Evolutionary conservation across 2,797 vertebrate genomes (phyloP), one percentile per base, ranked within the genome.

Genomic region (Pyrocephalus nanus): DNA sequence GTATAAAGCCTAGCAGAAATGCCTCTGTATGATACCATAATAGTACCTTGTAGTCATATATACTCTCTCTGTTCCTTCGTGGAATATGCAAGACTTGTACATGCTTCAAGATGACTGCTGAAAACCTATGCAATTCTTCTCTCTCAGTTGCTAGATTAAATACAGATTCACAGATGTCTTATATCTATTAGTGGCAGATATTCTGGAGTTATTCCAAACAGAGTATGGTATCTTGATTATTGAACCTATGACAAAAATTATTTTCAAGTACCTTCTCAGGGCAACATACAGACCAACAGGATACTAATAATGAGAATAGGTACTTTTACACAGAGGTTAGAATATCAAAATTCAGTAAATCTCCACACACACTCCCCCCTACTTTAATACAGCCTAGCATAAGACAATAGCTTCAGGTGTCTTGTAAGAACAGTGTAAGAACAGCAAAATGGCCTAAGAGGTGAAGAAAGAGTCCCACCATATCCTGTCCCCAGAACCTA

Each of bases 291-390:
- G 34, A 70, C 15, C 4, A 61, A 25, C 1, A 51, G 26, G 38
- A 50, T 1, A 85, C 14, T 8, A 78, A n/a, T 9, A 48, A 70
- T 26, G 18, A 91, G 14, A 81, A 45, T 0, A 64, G 1, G 9
- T 36, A 32, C 15, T 69, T 40, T 64, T 71, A 67, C 9, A 51
- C 2, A 30, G 12, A 53, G 20, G 45, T 38, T 45, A 50, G 18
- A 80, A 32, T 11, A 76, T 3, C 12, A 55, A 48, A 78, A 65
- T 40, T 73, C 30, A 55, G 15, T n/a, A 38, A 48, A 12, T 15
- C 12, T 40, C 4, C 4, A 8, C 43, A 2, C 15, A 2, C 19
- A 4, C 12, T 0, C 6, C 0, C 1, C 2, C 17, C 27, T 7
- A 13, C 9, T 40, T 84, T 75, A 65, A 65, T 34, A 26, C 20